Evolutionary conservation across 1,140 invertebrate species (phyloP), one percentile per base, ranked within the genome.

Genomic region (Trissolcus basalis): DNA sequence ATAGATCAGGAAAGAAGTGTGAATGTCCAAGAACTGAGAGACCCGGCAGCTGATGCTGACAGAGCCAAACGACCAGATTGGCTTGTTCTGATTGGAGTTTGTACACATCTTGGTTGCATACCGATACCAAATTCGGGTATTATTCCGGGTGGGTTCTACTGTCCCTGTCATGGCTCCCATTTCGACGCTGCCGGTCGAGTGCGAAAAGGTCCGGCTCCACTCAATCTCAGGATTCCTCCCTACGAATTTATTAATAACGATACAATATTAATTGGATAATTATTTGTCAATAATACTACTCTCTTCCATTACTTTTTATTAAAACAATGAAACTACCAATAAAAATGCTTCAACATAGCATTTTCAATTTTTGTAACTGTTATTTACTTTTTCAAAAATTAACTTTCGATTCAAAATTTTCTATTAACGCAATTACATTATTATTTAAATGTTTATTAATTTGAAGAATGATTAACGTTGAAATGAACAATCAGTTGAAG

Each of bases 131-230:
- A 95, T 83, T 90, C 93, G 50, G 94, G 96, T 44, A 95, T 91
- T 81, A 91, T 88, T 80, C 91, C 91, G 1, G 95, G 96, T 12
- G 97, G 95, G 81, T 97, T 95, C 83, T 86, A 75, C 54, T 97
- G 96, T 83, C 96, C 96, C 0, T 97, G 96, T 84, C 96, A 98
- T 80, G 96, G 96, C 16, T 97, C 96, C 61, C 96, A 97, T 85
- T 98, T 95, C 82, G 96, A 97, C 84, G 92, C 91, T 12, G 91
- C 95, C 36, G 96, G 95, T 1, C 89, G 96, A 70, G 92, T 95
- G 73, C 90, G 95, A 10, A 96, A 95, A 89, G 96, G 96, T 13
- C 95, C 96, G 14, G 96, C 96, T 27, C 94, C 95, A 27, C 86
- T 92, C 0, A 97, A 97, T 85, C 86, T 97, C 63, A 93, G 95